Percentiles rank a stretch among this genome's conserved stretches.
phyloP scores from a whole-genome alignment of 2,888 invertebrate genomes.

The Drosophila emarginata region DNA sequence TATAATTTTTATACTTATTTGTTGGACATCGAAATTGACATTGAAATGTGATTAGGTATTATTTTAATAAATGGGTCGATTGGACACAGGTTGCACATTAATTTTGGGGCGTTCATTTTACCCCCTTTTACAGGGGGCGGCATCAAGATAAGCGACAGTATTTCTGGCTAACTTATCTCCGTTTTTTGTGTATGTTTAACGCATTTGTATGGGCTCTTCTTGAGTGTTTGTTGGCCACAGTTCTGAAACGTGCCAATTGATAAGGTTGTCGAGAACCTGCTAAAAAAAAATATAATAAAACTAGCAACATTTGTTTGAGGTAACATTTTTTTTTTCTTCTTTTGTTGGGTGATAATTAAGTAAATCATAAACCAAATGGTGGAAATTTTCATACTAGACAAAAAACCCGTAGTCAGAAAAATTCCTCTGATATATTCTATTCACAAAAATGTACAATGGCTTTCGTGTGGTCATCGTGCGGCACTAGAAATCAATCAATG shows the following conservation, averaged over 20 bases:
- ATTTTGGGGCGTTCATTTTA: conserved; percentile 22
- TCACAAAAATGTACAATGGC: background rate
- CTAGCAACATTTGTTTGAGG: background rate
- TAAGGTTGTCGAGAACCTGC: conserved; percentile 31
- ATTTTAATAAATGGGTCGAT: conserved; percentile 51
- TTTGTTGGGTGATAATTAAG: conserved; percentile 28
- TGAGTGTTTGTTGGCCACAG: conserved; percentile 48
- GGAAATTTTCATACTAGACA: background rate
- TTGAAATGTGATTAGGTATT: conserved; percentile 54
- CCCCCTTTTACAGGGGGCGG: conserved; percentile 8
- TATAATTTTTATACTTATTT: conserved; percentile 13
- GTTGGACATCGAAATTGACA: conserved; percentile 52
- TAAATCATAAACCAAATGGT: conserved; percentile 7
- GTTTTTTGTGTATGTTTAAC: conserved; percentile 6
- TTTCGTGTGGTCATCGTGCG: background rate
- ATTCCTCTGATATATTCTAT: background rate
- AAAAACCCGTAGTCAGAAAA: background rate
- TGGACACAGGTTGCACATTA: conserved; percentile 13
- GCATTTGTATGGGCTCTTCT: conserved; percentile 23
- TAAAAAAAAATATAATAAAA: background rate
- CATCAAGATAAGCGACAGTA: conserved; percentile 15
- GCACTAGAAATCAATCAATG: conserved; percentile 1
- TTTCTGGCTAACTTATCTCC: conserved; percentile 48
- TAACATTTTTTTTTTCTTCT: conserved; percentile 1
- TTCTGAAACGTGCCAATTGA: conserved; percentile 45